Base-by-base conservation (phyloP, 2,888 invertebrate species). In the Pseudeuparius sepicola region DNA sequence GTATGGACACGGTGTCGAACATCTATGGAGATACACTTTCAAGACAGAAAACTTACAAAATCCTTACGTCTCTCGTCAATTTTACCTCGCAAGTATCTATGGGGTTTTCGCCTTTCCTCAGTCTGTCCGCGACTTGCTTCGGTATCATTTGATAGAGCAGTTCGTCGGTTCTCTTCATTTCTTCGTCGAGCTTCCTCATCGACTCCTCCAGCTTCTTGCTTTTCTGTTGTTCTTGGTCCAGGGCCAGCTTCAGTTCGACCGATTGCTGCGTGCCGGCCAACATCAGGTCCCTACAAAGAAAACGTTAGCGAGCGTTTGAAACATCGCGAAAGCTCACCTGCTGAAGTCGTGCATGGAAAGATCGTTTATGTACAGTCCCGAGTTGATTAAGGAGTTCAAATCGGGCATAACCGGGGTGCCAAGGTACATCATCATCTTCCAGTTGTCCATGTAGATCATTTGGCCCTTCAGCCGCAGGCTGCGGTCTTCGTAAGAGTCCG, bases 341-440 rank as follows among this genome's bases (percentile, higher is more conserved):
- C 94, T 94, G 47, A 94, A 96, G 58, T 97, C 97, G 56, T 97
- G 96, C 85, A 97, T 90, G n/a, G 94, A 94, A 32, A 97, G 71
- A 64, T 97, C 97, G 57, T 97, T 97, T 57, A 97, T 93, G 59
- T 90, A 97, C 1, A 97, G 73, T 0, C 96, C 94, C 0, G 92
- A 87, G 27, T 84, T 82, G 41, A 93, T 85, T 50, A 97, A 73
- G 1, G 89, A 83, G n/a, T 87, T 84, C 29, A 96, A 67, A 60
- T 93, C 90, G 0, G 88, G 87, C 89, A 96, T 90, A 17, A 94
- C 88, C 0, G 96, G 96, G 0, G 94, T 92, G 4, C 92, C 93
- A 32, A 97, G 67, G 57, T 93, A 97, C 78, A 96, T 87, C 67
- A 97, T 89, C 79, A 92, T 86, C 43, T 86, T 78, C 97, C 97